Evolutionary conservation across 2,113 vertebrate species (phyloP).

Genomic region (Channa maculata): DNA sequence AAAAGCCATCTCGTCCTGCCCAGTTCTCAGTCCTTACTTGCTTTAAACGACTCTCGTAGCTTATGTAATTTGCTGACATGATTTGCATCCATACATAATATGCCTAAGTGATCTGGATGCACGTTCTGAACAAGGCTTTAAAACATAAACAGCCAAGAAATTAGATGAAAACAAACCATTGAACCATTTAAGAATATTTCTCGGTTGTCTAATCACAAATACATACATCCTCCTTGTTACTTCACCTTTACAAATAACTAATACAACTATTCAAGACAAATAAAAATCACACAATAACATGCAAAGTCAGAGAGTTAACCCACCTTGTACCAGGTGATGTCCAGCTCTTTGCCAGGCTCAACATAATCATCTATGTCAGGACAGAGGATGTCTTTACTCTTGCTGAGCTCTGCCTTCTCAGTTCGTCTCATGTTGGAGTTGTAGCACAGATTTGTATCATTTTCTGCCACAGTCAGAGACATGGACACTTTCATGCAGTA

Average conservation of each 20-base stretch:
- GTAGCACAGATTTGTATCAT: conserved; percentile 96
- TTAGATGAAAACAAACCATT: conserved; percentile 62
- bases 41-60: conserved; percentile 4
- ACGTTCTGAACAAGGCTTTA: conserved; percentile 46
- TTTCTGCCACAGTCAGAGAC: conserved; percentile 95
- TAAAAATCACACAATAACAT: not conserved
- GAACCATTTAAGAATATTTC: conserved; percentile 43
- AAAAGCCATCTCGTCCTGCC: conserved; percentile 33
- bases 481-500: conserved; percentile 99
- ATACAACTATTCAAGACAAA: conserved; percentile 1
- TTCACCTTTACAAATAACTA: not conserved
- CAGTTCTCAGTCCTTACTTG: conserved; percentile 36
- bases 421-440: conserved; percentile 96
- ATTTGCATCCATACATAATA: conserved; percentile 48
- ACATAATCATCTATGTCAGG: conserved; percentile 96
- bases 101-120: conserved; percentile 62
- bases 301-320: conserved; percentile 33
- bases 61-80: conserved; percentile 33
- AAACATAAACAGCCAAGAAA: conserved; percentile 52
- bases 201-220: conserved; percentile 27
- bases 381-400: conserved; percentile 96
- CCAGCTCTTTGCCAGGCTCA: conserved; percentile 90
- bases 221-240: conserved; percentile 22
- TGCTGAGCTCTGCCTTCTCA: conserved; percentile 98
- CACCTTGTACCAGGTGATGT: conserved; percentile 99